These are phyloP conservation scores for Macrocentrus cingulum DNA, from an alignment of 1,140 invertebrate genomes.

Conservation along the genomic window DNA sequence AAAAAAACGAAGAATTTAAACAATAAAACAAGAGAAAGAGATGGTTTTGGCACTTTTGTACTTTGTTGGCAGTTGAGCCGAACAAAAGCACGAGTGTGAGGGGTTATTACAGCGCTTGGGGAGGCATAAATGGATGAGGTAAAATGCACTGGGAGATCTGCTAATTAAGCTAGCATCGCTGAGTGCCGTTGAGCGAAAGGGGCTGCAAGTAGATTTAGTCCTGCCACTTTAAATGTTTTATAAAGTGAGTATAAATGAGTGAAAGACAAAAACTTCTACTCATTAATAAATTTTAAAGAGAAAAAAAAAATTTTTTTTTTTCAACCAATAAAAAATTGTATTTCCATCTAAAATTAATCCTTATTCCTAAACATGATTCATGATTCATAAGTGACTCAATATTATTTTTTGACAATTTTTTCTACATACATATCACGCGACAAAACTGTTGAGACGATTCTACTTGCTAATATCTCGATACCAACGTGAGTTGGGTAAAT, in stretches of 20 bases:
- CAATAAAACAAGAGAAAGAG: no score
- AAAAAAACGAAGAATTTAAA: not conserved
- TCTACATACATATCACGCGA: no score
- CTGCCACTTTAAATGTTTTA: slow-evolving; percentile 43
- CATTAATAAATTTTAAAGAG: no score
- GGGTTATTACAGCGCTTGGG: not conserved
- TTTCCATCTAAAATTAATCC: no score
- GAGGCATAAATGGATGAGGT: slow-evolving; percentile 27
- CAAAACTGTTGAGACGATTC: no score
- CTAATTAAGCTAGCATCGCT: slow-evolving; percentile 44
- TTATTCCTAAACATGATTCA: no score
- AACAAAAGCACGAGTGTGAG: slow-evolving; percentile 16
- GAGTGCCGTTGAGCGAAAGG: slow-evolving; percentile 25
- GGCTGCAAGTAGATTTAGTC: slow-evolving; percentile 13
- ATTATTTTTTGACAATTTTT: no score
- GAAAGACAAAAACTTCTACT: slow-evolving; percentile 6
- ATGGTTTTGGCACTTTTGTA: not conserved
- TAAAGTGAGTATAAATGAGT: slow-evolving; percentile 25
- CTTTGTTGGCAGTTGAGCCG: slow-evolving; percentile 5
- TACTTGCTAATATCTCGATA: no score
- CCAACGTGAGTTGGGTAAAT: no score
- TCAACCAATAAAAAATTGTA: no score
- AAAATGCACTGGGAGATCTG: slow-evolving; percentile 32
- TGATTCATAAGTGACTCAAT: no score
- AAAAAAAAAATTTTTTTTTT: no score